Percentiles rank a stretch among this genome's conserved stretches.
Conservation (phyloP, 2,888 invertebrate species). For the Deilephila porcellus region DNA sequence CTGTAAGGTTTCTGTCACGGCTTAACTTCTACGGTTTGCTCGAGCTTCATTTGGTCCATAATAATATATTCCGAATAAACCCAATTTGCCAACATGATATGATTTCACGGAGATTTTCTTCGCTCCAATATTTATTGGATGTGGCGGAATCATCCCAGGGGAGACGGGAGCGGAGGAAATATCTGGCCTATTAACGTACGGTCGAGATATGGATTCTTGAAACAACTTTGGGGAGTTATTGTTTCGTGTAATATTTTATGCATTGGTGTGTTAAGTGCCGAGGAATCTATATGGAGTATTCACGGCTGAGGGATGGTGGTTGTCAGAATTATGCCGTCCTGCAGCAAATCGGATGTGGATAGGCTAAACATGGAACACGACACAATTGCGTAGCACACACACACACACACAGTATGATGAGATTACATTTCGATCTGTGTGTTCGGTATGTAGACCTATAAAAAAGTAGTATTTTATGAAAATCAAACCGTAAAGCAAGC, state of each 20-base stretch:
- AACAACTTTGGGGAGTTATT: background rate
- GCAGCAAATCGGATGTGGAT: no score
- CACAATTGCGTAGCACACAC: no score
- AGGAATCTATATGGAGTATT: no score
- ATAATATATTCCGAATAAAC: constrained; percentile 14
- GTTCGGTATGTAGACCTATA: no score
- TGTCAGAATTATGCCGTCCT: no score
- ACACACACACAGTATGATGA: no score
- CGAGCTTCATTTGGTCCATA: background rate
- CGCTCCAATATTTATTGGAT: constrained; percentile 29
- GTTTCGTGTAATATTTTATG: background rate
- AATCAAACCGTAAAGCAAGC: no score
- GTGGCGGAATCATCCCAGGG: constrained; percentile 21
- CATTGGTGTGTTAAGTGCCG: no score
- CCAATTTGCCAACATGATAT: constrained; percentile 13
- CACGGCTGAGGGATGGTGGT: no score
- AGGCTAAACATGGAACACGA: no score
- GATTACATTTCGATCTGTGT: no score
- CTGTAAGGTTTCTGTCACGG: background rate
- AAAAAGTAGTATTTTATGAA: no score
- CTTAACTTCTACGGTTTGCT: background rate
- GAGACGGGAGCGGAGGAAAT: constrained; percentile 4
- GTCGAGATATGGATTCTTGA: background rate
- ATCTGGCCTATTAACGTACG: constrained; percentile 4
- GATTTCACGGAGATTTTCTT: constrained; percentile 19